Evolutionary conservation across 2,113 vertebrate species (phyloP), one percentile per base, ranked within the genome.

Genomic region (Pandion haliaetus): DNA sequence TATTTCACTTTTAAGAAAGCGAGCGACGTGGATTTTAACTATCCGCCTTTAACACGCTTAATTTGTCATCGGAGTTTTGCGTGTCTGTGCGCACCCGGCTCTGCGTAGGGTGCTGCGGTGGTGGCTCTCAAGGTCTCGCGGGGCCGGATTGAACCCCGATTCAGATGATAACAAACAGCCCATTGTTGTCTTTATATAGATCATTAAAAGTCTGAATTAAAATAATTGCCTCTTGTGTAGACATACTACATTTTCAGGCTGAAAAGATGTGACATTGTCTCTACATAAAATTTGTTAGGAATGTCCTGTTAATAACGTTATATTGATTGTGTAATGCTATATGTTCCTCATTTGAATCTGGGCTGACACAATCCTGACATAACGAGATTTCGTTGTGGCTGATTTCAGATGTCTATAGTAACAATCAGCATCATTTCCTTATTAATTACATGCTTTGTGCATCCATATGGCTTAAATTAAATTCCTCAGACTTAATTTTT

Each of bases 321-420:
- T 32, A 57, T 49, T 6, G 31, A 31, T 71, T 82, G 67, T 54
- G 77, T 82, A 57, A 89, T 66, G 72, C 62, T 95, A 5, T 24
- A 2, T 34, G 88, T 52, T 89, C 77, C 9, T 50, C 21, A 0
- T 38, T 40, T 73, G 83, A 82, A 92, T 81, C 77, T 83, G 50
- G 93, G 82, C 92, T 74, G 90, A 63, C 28, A 38, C 82, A 63
- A 45, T 76, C 88, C 74, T 89, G 83, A 72, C 47, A 83, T 86
- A 87, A 95, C 7, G 8, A 95, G 66, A 87, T 91, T 88, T 96
- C 3, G 0, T 47, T 86, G 94, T 88, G 86, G 92, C 88, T 88
- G 92, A 97, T 97, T 95, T 96, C 93, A 96, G 82, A 91, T 77
- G 73, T 87, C 81, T 82, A 28, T 88, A 96, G 92, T 96, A 95